Percentiles rank a stretch among this genome's conserved stretches.
Evolutionary conservation across 2,888 invertebrate genomes (phyloP).

Genomic region (Tachystola acroxantha): DNA sequence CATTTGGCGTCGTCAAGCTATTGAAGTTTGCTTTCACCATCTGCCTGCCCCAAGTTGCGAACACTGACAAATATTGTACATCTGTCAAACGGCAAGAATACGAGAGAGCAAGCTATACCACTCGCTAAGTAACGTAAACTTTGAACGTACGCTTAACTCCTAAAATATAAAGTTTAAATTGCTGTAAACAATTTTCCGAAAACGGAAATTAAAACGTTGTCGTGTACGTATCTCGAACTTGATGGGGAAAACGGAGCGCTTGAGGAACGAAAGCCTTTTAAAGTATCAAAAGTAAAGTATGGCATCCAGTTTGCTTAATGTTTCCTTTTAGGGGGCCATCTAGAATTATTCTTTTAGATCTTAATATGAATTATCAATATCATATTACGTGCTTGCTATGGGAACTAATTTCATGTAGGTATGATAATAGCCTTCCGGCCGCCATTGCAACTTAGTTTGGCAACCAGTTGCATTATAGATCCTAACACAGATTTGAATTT

Average conservation of each 20-base stretch:
- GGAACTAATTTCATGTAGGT: no score
- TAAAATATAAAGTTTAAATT: constrained; percentile 20
- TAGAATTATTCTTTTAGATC: neutral
- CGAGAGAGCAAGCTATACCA: constrained; percentile 21
- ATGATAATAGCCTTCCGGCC: no score
- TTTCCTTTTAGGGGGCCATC: constrained; percentile 5
- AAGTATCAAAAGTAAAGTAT: constrained; percentile 18
- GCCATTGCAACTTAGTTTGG: no score
- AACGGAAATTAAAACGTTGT: constrained; percentile 16
- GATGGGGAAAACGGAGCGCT: constrained; percentile 25
- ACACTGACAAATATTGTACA: constrained; percentile 58
- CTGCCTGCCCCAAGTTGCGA: constrained; percentile 31
- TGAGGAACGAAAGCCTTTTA: constrained; percentile 23
- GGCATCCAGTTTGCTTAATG: constrained; percentile 6
- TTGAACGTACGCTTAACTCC: constrained; percentile 13
- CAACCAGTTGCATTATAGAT: no score
- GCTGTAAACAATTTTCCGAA: constrained; percentile 10
- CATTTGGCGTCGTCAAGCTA: constrained; percentile 41
- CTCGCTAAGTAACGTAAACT: constrained; percentile 15
- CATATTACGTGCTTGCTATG: no score
- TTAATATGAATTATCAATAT: neutral
- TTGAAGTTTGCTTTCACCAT: constrained; percentile 52
- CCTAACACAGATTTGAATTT: no score
- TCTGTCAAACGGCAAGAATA: constrained; percentile 53
- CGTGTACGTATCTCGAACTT: constrained; percentile 20